Base-by-base conservation (phyloP, 2,888 invertebrate genomes). In the Leuctra nigra region DNA sequence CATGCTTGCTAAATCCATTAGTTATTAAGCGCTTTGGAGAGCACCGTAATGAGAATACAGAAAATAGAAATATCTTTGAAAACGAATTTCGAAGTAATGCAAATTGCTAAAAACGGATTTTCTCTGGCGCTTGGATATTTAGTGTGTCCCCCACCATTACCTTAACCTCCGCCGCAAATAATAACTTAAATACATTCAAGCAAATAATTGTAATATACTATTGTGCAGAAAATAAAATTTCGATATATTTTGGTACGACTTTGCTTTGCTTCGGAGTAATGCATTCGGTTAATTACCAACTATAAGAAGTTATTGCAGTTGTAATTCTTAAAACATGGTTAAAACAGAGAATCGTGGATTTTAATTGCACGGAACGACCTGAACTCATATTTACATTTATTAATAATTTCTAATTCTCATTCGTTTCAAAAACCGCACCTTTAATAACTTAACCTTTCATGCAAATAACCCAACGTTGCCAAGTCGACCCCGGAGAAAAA, bases 41-140 rank as follows among this genome's bases (percentile, higher is more conserved):
- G 29, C 14, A 24, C 14, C 47, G 3, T 25, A 25, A n/a, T 48
- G 25, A 29, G 25, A n/a, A 48, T 14, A 48, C 24, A 29, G 38
- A 38, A 29, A 38, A 29, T 48, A 48, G 25, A 48, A 48, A 48
- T 48, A 48, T 48, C 13, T 25, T n/a, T 4, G 33, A 23, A 29
- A 29, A 48, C 24, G 33, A 11, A 29, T 24, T 29, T n/a, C 16
- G n/a, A 4, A n/a, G 25, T 29, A 44, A 23, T 29, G 48, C 48
- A 24, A 48, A 48, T 48, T 25, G 18, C 48, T 38, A 39, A 36
- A 57, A 57, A 53, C 36, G 54, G 53, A 46, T 57, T 53, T 52
- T 36, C 52, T 56, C 56, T 4, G 16, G n/a, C 7, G 39, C 50
- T 55, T 29, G 50, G 52, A 46, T 50, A 52, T 56, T 52, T 55